A percentile compares a stretch with the other conserved stretches of the same genome.
Evolutionary conservation across 2,888 invertebrate species (phyloP).

Genomic region (Heteromyza rotundicornis): DNA sequence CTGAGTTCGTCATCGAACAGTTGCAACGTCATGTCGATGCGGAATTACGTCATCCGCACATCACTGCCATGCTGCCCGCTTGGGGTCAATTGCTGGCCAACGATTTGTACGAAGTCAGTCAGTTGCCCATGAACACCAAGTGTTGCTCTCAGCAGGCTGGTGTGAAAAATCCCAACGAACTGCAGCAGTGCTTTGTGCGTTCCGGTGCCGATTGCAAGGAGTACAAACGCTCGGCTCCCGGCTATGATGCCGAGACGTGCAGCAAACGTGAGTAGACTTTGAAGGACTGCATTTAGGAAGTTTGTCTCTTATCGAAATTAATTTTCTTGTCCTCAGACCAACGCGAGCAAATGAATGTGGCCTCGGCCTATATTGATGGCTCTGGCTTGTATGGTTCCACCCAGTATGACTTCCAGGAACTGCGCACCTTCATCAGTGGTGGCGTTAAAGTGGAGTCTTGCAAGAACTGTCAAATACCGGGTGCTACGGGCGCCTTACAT

Average conservation of each 20-base stretch:
- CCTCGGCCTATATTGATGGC: constrained; percentile 82
- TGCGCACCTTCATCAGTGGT: constrained; percentile 76
- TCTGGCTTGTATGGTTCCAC: constrained; percentile 81
- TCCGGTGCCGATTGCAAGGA: constrained; percentile 66
- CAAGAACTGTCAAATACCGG: constrained; percentile 69
- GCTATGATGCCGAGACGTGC: constrained; percentile 69
- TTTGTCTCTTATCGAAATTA: not conserved
- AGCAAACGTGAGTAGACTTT: constrained; percentile 67
- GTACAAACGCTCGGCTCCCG: constrained; percentile 75
- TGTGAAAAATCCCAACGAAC: constrained; percentile 53
- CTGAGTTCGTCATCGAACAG: constrained; percentile 67
- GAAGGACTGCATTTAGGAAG: not conserved
- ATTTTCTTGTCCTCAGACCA: constrained; percentile 68
- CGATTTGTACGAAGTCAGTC: constrained; percentile 74
- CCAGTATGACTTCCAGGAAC: constrained; percentile 71
- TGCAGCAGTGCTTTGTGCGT: constrained; percentile 67
- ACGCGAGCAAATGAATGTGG: constrained; percentile 85
- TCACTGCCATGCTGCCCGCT: constrained; percentile 78
- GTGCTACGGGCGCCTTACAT: constrained; percentile 76
- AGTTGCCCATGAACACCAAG: constrained; percentile 64
- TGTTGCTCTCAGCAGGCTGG: constrained; percentile 46
- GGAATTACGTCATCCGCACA: constrained; percentile 70
- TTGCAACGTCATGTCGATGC: constrained; percentile 66
- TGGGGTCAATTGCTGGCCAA: constrained; percentile 80
- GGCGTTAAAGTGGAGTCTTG: constrained; percentile 73